Conservation (phyloP, 2,113 vertebrate genomes). For the Boulengeromyrus knoepffleri region DNA sequence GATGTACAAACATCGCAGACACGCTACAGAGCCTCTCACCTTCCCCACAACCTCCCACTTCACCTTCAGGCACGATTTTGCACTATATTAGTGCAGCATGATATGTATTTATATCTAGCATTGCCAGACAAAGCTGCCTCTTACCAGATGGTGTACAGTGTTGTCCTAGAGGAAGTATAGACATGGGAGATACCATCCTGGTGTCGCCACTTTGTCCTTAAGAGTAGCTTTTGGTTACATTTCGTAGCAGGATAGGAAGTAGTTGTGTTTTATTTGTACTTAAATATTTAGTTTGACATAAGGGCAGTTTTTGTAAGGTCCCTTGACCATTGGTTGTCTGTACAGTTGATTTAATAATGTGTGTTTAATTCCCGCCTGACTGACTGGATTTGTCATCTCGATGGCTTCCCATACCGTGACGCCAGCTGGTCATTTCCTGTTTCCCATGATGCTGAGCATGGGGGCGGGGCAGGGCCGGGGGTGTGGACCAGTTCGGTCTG, state of each 20-base stretch:
- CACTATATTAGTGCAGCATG: conserved; percentile 99
- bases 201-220: conserved; percentile 48
- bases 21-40: neutral
- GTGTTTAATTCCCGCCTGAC: conserved; percentile 51
- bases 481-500: neutral
- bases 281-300: conserved; percentile 29
- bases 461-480: neutral
- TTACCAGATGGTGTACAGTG: conserved; percentile 67
- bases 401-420: conserved; percentile 58
- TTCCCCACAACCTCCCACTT: conserved; percentile 22
- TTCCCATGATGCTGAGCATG: conserved; percentile 26
- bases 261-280: conserved; percentile 35
- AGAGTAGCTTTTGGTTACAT: conserved; percentile 56
- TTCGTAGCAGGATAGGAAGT: conserved; percentile 52
- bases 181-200: conserved; percentile 43
- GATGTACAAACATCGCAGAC: neutral
- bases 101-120: conserved; percentile 77
- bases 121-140: conserved; percentile 87
- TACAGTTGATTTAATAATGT: conserved; percentile 52
- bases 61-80: conserved; percentile 80
- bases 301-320: conserved; percentile 23
- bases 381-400: conserved; percentile 50
- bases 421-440: conserved; percentile 61
- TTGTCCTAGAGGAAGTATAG: conserved; percentile 53
- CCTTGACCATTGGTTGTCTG: conserved; percentile 46